Conservation (phyloP, 2,797 vertebrate genomes). For the Chlorospingus semifuscus region DNA sequence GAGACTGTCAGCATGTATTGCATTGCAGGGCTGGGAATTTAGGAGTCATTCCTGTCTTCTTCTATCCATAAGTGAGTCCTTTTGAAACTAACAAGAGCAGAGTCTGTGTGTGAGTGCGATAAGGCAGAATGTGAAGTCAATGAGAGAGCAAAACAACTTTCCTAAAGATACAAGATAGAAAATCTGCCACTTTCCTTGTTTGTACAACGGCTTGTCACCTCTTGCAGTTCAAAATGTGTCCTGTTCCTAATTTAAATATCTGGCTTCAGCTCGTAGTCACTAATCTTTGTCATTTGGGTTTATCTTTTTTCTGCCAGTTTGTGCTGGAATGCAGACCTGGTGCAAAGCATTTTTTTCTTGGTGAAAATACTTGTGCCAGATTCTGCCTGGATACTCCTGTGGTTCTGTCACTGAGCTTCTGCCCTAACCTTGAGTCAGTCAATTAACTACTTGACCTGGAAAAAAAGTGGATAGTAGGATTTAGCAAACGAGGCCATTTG, state of each 20-base stretch:
- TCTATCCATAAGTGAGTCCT: background rate
- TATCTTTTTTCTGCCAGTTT: background rate
- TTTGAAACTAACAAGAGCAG: background rate
- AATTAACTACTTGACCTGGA: background rate
- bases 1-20: background rate
- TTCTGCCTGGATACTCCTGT: background rate
- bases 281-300: background rate
- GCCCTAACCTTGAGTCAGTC: background rate
- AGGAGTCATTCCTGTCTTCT: background rate
- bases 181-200: background rate
- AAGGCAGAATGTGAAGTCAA: background rate
- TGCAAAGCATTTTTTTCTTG: background rate
- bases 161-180: background rate
- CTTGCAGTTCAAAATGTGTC: background rate
- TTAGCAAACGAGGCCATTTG: background rate
- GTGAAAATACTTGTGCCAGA: background rate
- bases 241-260: constrained; percentile 12
- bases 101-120: background rate
- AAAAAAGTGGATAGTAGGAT: background rate
- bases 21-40: background rate
- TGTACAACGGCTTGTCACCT: background rate
- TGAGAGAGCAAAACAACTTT: background rate
- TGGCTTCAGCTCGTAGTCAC: background rate
- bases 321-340: background rate
- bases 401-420: background rate